Conservation (phyloP, 2,888 invertebrate genomes). For the Anticlea derivata region DNA sequence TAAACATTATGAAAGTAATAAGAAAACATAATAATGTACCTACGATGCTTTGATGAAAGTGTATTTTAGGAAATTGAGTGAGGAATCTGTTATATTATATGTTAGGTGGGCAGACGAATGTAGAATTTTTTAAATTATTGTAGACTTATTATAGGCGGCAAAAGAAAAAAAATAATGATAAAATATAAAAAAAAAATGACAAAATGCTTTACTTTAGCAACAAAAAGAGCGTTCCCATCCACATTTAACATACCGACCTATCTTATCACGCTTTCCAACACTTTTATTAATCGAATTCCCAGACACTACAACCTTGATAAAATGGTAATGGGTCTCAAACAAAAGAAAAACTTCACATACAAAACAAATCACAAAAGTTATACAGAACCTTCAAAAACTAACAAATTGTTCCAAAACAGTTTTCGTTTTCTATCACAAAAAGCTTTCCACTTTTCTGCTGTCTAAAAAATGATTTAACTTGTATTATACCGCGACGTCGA, state of each 20-base stretch:
- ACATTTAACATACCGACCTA: no score
- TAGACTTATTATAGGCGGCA: no score
- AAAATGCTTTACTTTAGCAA: no score
- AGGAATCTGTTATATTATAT: conserved; percentile 47
- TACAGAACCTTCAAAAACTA: conserved; percentile 15
- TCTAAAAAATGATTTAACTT: conserved; percentile 19
- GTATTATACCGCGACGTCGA: conserved; percentile 6
- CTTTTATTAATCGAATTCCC: neutral
- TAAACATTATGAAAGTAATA: conserved; percentile 70
- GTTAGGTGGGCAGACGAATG: conserved; percentile 16
- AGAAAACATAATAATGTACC: conserved; percentile 69
- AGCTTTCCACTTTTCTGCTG: conserved; percentile 12
- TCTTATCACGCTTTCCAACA: neutral
- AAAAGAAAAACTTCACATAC: neutral
- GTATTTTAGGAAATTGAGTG: conserved; percentile 68
- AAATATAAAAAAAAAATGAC: no score
- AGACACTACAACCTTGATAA: no score
- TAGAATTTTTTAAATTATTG: no score
- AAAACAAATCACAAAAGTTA: conserved; percentile 17
- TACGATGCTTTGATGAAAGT: conserved; percentile 67
- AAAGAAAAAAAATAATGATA: no score
- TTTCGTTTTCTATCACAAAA: conserved; percentile 20
- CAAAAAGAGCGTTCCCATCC: no score
- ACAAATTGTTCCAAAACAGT: conserved; percentile 22
- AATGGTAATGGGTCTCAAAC: neutral